Evolutionary conservation across 1,140 invertebrate genomes (phyloP).

Genomic region (Bicyclus anynana): DNA sequence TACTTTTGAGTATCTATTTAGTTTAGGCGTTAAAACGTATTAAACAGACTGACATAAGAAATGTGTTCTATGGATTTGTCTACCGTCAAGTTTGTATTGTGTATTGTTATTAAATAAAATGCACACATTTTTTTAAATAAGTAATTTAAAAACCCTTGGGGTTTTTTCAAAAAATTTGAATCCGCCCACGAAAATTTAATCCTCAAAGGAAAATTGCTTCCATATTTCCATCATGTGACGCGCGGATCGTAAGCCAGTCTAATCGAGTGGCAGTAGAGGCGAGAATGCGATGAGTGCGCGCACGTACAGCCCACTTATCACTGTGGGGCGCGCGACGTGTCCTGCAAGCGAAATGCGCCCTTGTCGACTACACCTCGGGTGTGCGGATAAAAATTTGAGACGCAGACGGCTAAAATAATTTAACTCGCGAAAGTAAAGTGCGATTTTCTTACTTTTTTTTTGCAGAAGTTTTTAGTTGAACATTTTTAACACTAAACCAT

Average conservation of each 20-base stretch:
- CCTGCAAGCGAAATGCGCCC: constrained; percentile 30
- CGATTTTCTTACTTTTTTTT: not conserved
- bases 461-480: too few species aligned
- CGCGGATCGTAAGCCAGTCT: constrained; percentile 20
- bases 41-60: too few species aligned
- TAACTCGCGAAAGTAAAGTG: not conserved
- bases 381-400: not conserved
- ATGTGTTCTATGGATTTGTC: too few species aligned
- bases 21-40: too few species aligned
- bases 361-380: constrained; percentile 18
- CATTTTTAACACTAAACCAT: too few species aligned
- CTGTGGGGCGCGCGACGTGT: constrained; percentile 36
- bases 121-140: not conserved
- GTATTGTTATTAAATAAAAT: not conserved
- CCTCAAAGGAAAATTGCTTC: constrained; percentile 17
- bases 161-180: not conserved
- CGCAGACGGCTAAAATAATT: constrained; percentile 6
- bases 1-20: too few species aligned
- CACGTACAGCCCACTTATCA: constrained; percentile 52
- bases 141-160: not conserved
- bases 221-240: constrained; percentile 22
- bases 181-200: constrained; percentile 11
- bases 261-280: constrained; percentile 31
- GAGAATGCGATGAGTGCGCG: constrained; percentile 38
- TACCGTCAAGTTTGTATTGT: too few species aligned